A percentile compares a stretch with the other conserved stretches of the same genome.
phyloP scores from a whole-genome alignment of 2,113 vertebrate genomes.

The Istiophorus platypterus region DNA sequence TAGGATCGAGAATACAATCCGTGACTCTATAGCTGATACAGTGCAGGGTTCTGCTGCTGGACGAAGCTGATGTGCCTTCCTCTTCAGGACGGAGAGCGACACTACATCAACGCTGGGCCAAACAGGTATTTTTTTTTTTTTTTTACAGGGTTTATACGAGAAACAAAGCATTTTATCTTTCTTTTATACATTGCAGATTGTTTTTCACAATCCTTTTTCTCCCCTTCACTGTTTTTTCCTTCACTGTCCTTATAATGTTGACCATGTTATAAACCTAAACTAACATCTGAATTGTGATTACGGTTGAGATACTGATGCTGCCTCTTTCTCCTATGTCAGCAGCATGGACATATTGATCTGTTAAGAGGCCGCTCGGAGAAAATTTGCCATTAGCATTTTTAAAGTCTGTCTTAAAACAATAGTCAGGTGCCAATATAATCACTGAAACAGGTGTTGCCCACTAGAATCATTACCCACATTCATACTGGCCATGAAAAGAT shows the following conservation, averaged over 20 bases:
- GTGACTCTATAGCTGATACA: background rate
- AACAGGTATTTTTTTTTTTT: background rate
- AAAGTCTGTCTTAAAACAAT: too few relatives aligned
- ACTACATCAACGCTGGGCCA: background rate
- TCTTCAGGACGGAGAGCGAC: conserved; percentile 39
- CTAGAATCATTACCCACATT: background rate
- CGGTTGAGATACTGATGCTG: background rate
- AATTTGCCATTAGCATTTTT: too few relatives aligned
- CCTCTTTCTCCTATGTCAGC: background rate
- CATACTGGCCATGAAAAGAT: background rate
- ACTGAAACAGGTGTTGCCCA: too few relatives aligned
- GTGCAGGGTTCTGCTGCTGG: background rate
- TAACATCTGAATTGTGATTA: background rate
- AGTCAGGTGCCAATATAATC: too few relatives aligned
- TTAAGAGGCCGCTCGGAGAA: too few relatives aligned
- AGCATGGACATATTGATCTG: too few relatives aligned
- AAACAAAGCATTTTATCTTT: background rate
- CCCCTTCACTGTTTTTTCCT: too few relatives aligned
- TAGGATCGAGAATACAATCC: background rate
- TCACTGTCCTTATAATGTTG: background rate
- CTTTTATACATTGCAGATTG: background rate
- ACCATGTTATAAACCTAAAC: background rate
- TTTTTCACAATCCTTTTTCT: background rate
- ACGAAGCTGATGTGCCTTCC: conserved; percentile 27
- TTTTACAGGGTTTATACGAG: background rate